Evolutionary conservation across 2,113 vertebrate species (phyloP).

Genomic region (Calypte anna): DNA sequence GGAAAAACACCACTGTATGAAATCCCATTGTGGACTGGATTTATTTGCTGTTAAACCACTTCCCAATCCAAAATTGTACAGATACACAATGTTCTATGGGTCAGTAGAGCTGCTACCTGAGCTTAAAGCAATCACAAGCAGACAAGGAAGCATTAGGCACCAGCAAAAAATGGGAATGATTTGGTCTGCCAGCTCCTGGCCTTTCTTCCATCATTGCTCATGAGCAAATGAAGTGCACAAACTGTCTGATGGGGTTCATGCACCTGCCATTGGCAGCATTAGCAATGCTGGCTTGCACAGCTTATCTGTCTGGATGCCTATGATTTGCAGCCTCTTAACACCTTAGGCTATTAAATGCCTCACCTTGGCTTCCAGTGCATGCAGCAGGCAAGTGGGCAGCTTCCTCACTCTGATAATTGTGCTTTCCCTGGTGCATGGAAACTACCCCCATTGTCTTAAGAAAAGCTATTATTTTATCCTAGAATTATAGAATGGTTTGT

Average conservation of each 20-base stretch:
- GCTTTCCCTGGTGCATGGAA: background rate
- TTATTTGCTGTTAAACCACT: constrained; percentile 2
- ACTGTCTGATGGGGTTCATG: background rate
- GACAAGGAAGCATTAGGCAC: background rate
- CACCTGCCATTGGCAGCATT: background rate
- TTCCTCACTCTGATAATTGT: background rate
- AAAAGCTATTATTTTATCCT: background rate
- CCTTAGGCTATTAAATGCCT: background rate
- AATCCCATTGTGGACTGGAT: background rate
- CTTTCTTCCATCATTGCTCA: background rate
- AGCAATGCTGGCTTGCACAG: background rate
- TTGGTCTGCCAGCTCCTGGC: background rate
- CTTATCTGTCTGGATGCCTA: background rate
- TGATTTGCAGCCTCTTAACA: background rate
- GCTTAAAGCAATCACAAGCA: background rate
- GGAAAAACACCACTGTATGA: background rate
- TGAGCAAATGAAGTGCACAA: background rate
- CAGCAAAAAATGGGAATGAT: background rate
- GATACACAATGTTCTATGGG: background rate
- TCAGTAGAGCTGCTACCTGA: rapidly evolving
- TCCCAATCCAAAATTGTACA: background rate
- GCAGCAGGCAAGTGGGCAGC: background rate
- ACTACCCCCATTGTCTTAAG: rapidly evolving
- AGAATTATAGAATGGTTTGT: no score
- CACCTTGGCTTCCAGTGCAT: background rate